Evolutionary conservation across 2,113 vertebrate species (phyloP).

Genomic region (Monarcha castaneiventris): DNA sequence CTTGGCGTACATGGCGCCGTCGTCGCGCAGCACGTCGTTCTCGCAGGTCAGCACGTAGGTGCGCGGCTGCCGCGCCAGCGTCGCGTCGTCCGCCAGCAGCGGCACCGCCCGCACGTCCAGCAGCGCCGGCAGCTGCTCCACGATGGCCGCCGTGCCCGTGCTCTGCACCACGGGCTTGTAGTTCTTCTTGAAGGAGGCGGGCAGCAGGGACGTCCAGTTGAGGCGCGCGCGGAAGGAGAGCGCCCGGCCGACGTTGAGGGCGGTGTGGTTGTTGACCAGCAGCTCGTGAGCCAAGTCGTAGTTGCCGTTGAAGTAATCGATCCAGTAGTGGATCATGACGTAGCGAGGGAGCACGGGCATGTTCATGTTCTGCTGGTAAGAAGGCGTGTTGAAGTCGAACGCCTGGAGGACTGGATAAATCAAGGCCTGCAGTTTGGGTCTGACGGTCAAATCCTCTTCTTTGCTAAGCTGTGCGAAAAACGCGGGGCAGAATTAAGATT

Average conservation of each 20-base stretch:
- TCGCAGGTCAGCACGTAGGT: conserved; percentile 94
- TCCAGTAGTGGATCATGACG: conserved; percentile 88
- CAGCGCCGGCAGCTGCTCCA: conserved; percentile 78
- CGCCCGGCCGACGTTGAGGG: conserved; percentile 76
- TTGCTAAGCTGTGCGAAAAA: conserved; percentile 76
- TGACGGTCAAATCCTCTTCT: conserved; percentile 67
- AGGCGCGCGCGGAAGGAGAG: conserved; percentile 64
- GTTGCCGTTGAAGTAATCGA: conserved; percentile 87
- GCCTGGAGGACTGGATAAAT: conserved; percentile 94
- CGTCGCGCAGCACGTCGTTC: conserved; percentile 90
- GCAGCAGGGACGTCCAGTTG: conserved; percentile 87
- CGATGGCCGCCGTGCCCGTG: conserved; percentile 71
- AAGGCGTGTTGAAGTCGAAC: conserved; percentile 92
- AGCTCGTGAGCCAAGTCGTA: conserved; percentile 75
- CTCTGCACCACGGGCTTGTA: conserved; percentile 77
- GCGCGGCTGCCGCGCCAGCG: conserved; percentile 79
- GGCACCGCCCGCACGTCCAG: conserved; percentile 84
- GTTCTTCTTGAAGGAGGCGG: conserved; percentile 75
- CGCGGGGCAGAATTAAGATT: neutral
- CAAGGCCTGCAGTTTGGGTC: conserved; percentile 87
- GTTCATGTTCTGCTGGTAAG: conserved; percentile 89
- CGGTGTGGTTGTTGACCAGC: conserved; percentile 89
- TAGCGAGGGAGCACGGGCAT: conserved; percentile 84
- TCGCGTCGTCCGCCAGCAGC: conserved; percentile 79
- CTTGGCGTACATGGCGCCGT: conserved; percentile 89